Evolutionary conservation across 2,113 vertebrate genomes (phyloP).

Genomic region (Apodemus speciosus): DNA sequence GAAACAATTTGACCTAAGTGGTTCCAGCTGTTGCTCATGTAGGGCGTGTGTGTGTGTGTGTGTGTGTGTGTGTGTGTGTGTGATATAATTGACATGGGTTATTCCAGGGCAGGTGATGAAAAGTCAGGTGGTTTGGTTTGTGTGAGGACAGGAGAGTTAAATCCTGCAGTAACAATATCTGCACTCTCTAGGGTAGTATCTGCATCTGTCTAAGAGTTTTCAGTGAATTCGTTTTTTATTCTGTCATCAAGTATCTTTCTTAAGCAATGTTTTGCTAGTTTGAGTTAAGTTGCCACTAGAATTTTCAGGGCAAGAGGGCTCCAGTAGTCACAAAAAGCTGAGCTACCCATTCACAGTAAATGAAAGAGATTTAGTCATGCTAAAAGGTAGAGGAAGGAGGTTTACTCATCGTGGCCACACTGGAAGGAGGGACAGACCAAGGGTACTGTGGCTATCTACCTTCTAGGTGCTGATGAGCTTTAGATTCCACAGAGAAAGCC

Average conservation of each 20-base stretch:
- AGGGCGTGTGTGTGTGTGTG: slow-evolving; percentile 4
- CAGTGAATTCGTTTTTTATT: background rate
- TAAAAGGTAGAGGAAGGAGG: background rate
- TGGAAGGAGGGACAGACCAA: background rate
- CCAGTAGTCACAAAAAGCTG: background rate
- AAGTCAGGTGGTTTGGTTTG: background rate
- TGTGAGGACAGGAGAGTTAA: background rate
- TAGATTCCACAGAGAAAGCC: background rate
- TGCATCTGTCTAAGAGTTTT: background rate
- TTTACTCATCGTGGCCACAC: background rate
- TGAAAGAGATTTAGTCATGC: background rate
- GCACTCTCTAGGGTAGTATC: background rate
- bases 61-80: background rate
- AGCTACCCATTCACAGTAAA: background rate
- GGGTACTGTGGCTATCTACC: background rate
- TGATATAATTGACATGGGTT: background rate
- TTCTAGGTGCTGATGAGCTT: background rate
- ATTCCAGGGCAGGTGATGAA: background rate
- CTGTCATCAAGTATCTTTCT: background rate
- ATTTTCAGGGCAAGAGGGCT: background rate
- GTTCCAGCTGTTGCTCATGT: slow-evolving; percentile 54
- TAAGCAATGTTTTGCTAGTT: background rate
- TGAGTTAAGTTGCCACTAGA: background rate
- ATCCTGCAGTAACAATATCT: background rate
- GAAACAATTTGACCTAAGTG: slow-evolving; percentile 13